Conservation (phyloP, 2,797 vertebrate species). For the Echiichthys vipera region DNA sequence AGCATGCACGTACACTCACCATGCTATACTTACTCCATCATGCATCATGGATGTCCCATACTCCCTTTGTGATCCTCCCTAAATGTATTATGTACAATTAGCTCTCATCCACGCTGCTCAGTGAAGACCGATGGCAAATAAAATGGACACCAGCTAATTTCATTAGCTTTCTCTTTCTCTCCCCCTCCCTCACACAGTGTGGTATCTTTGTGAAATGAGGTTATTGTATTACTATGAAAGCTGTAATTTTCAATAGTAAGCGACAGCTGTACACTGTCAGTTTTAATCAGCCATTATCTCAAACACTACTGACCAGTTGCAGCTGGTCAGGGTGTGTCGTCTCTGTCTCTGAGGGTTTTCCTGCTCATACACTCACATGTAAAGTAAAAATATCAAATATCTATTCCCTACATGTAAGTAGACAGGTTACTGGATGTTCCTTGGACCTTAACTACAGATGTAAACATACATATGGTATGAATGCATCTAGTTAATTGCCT, state of each 20-base stretch:
- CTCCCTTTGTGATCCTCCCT: conserved; percentile 52
- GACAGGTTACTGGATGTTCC: too few relatives aligned
- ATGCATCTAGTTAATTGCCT: too few relatives aligned
- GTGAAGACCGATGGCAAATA: conserved; percentile 56
- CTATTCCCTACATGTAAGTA: too few relatives aligned
- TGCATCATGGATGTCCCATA: conserved; percentile 61
- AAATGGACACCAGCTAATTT: conserved; percentile 66
- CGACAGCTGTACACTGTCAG: conserved; percentile 52
- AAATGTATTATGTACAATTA: conserved; percentile 74
- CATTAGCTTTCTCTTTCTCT: conserved; percentile 32
- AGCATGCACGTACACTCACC: conserved; percentile 43
- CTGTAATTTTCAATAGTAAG: conserved; percentile 51
- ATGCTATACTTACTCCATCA: conserved; percentile 57
- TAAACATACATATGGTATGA: neutral
- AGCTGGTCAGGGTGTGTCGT: conserved; percentile 12
- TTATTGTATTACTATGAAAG: conserved; percentile 59
- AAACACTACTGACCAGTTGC: conserved; percentile 17
- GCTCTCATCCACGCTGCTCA: conserved; percentile 48
- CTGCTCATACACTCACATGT: neutral
- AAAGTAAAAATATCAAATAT: neutral
- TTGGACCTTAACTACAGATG: too few relatives aligned
- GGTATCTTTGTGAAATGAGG: conserved; percentile 50
- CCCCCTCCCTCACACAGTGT: conserved; percentile 8
- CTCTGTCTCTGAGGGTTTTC: neutral
- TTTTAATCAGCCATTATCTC: conserved; percentile 49